Conservation (phyloP, 1,140 invertebrate species). For the Aphelenchoides besseyi region DNA sequence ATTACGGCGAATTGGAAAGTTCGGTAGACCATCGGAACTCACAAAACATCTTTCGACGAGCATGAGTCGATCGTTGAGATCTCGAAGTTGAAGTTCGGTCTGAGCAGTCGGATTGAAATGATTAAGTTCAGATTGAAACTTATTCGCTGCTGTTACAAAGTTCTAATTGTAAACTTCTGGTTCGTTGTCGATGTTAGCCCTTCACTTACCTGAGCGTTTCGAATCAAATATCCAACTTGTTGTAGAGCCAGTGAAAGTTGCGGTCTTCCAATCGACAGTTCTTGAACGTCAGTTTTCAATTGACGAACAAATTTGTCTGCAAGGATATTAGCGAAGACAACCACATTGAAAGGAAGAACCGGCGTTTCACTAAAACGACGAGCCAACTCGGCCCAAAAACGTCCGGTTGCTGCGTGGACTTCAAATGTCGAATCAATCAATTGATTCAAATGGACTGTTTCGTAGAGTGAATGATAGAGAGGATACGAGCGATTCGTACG, state of each 20-base stretch:
- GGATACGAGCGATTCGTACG: conserved; percentile 55
- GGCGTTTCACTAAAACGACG: conserved; percentile 63
- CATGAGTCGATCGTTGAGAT: conserved; percentile 37
- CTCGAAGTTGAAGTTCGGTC: neutral
- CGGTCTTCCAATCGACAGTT: neutral
- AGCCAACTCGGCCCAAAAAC: conserved; percentile 37
- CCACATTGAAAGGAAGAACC: conserved; percentile 63
- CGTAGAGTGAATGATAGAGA: conserved; percentile 65
- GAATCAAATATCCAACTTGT: conserved; percentile 31
- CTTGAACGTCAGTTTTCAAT: conserved; percentile 29
- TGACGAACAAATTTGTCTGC: conserved; percentile 37
- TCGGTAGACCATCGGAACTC: conserved; percentile 37
- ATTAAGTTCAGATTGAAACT: neutral
- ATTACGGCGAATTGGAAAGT: conserved; percentile 36
- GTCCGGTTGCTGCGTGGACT: conserved; percentile 24
- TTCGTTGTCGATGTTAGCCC: conserved; percentile 31
- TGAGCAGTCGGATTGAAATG: neutral
- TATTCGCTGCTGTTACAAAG: neutral
- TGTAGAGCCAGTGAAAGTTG: conserved; percentile 19
- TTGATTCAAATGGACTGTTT: conserved; percentile 63
- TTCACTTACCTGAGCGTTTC: conserved; percentile 29
- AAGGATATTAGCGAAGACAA: conserved; percentile 32
- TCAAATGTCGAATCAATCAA: conserved; percentile 60
- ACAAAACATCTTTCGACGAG: conserved; percentile 58
- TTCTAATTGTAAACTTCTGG: neutral